Base-by-base conservation (phyloP, 2,797 vertebrate genomes). In the Amazona finschi region DNA sequence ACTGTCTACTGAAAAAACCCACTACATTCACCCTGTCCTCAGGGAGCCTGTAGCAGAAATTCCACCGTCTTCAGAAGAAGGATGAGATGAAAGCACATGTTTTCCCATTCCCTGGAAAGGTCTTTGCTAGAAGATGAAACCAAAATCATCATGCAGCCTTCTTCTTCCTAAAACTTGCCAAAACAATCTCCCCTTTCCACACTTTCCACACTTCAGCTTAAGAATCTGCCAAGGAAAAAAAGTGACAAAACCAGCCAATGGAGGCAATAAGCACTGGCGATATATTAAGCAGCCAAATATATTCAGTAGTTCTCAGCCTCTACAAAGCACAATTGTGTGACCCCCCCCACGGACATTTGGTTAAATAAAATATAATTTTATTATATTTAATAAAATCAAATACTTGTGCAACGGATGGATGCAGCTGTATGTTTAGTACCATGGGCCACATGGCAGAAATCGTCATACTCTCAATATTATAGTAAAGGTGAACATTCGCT, bases 301-400 rank as follows among this genome's bases (percentile, higher is more conserved):
- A n/a, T 65, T 82, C 57, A 67, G 22, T 44, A 52, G 15, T 74
- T 65, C 53, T 83, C 55, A 69, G 28, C 70, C 24, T 80, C 41
- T 70, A 44, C 41, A n/a, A 15, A 73, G 86, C 75, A 47, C 71
- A 3, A 31, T 4, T 22, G 36, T 44, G 55, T 61, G 61, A 85
- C 15, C 39, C 14, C 36, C 14, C 39, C 9, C 11, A 8, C 1
- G 17, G 69, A 89, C 46, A 49, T 83, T 58, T 78, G 82, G 11
- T 50, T 85, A 87, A 87, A n/a, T 52, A 55, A n/a, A 55, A 55
- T 55, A 21, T 21, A n/a, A 55, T 55, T 55, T n/a, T 55, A 55
- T n/a, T n/a, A 55, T n/a, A 55, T 82, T 60, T 39, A 85, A 83
- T 74, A 70, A 79, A 89, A 93, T 82, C 74, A 85, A 49, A 88